A percentile compares a stretch with the other conserved stretches of the same genome.
These are phyloP conservation scores for Apocheima hispidaria DNA, from an alignment of 2,888 invertebrate genomes.

Conservation along the genomic window DNA sequence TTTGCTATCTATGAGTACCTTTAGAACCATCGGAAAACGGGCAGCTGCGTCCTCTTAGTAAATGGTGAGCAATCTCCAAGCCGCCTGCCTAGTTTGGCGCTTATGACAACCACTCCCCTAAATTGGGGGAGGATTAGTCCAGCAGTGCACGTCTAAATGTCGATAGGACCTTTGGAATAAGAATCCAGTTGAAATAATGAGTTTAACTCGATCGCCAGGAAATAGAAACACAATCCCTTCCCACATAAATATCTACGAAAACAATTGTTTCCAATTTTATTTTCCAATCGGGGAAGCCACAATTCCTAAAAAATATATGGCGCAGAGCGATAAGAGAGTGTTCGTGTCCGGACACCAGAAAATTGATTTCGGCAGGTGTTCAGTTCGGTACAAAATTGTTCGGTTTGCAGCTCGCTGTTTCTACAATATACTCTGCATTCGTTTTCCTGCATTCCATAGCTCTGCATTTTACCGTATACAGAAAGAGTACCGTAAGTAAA, in stretches of 20 bases:
- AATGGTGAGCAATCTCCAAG: no score
- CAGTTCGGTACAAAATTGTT: conserved; percentile 52
- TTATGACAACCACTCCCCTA: no score
- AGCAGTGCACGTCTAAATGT: no score
- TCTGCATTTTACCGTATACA: no score
- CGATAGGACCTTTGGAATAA: no score
- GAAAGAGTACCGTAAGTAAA: not conserved
- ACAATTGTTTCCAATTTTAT: conserved; percentile 43
- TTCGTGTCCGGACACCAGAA: conserved; percentile 59
- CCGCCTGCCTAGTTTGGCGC: no score
- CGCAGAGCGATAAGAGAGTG: conserved; percentile 46
- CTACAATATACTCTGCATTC: conserved; percentile 19
- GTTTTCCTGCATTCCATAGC: conserved; percentile 15
- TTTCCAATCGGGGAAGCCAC: conserved; percentile 44
- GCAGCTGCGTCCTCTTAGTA: no score
- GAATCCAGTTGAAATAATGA: conserved; percentile 4
- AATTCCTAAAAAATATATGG: conserved; percentile 47
- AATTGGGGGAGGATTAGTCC: no score
- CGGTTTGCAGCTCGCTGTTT: conserved; percentile 38
- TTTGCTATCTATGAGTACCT: no score
- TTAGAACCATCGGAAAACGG: no score
- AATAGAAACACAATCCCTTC: conserved; percentile 20
- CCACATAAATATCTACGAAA: conserved; percentile 34
- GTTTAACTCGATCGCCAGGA: conserved; percentile 12
- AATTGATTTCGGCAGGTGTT: conserved; percentile 67